Evolutionary conservation across 2,113 vertebrate genomes (phyloP), one percentile per base, ranked within the genome.

Genomic region (Spilogale gracilis): DNA sequence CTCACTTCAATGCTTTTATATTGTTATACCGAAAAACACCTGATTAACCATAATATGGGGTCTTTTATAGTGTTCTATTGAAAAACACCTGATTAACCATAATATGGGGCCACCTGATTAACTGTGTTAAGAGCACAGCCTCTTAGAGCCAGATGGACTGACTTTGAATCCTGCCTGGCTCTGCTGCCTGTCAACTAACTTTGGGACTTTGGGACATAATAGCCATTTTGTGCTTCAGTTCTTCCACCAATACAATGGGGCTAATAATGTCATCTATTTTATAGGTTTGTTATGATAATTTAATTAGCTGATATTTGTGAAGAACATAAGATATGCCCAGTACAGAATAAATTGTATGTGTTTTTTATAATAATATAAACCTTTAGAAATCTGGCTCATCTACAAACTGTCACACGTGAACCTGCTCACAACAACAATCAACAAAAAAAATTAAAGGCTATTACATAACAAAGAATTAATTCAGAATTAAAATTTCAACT

Each of bases 401-500:
- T 71, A 8, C 32, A 71, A 48, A 32, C 54, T 91, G 11, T 83
- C 25, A 93, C 50, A 82, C 45, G 27, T 76, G 32, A 95, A 65
- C 14, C 45, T 80, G 10, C 3, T 90, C 61, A 90, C 25, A 63
- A 71, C 23, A 78, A 97, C 84, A 27, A 92, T 20, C 50, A 52
- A 54, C 56, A 58, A 58, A 95, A 97, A 78, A 79, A 45, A n/a
- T 52, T 73, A 93, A 95, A 67, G 30, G 14, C 21, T 74, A 56
- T 5, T 50, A 17, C 56, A 84, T 23, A 93, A 91, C 38, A 83
- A 67, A 91, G n/a, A 67, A 56, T 80, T 65, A 76, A 93, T 12
- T 91, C 58, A 45, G 85, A 97, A 93, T 52, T 65, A 97, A 89
- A 95, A 54, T 74, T 71, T 93, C 58, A 32, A 67, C 82, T 93